Evolutionary conservation across 2,113 vertebrate genomes (phyloP), one percentile per base, ranked within the genome.

Genomic region (Actinemys pallida): DNA sequence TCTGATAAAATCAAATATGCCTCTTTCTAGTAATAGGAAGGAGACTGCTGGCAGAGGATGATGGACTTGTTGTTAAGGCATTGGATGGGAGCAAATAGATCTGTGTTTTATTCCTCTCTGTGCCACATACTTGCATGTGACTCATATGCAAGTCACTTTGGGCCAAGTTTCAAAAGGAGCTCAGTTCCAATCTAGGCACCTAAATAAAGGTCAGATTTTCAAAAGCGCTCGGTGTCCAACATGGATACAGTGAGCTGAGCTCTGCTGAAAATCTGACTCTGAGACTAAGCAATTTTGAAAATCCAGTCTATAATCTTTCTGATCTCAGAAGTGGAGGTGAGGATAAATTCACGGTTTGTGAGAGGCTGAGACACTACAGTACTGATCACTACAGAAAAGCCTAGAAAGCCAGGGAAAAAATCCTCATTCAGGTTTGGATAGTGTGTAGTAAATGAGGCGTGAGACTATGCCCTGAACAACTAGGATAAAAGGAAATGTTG

Each of bases 151-250:
- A 45, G 24, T 45, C 22, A 22, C 72, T 45, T 27, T 25, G 39
- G 72, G 20, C 72, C 42, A 76, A 69, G 65, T 69, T 69, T 35
- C 65, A n/a, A n/a, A 94, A 57, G 5, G 35, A 93, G 42, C 49
- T 81, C 24, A 6, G 45, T 29, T 19, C 5, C 56, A 8, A 11
- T 0, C 0, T 0, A 0, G 1, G 3, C 8, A 65, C 5, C 81
- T 14, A 42, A 82, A 22, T 9, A 24, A 35, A 35, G 62, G 31
- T 6, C 31, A 2, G 2, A 35, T 22, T 50, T 85, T 54, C 16
- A 17, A 57, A 79, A 50, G 0, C 5, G 4, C 14, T 56, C 53
- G 4, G 3, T 3, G 14, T 79, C 17, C 20, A 45, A 86, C 84
- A 81, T 1, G 16, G 2, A 65, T 10, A 47, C 20, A 42, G 81